Evolutionary conservation across 2,113 vertebrate species (phyloP).

Genomic region (Perca fluviatilis): DNA sequence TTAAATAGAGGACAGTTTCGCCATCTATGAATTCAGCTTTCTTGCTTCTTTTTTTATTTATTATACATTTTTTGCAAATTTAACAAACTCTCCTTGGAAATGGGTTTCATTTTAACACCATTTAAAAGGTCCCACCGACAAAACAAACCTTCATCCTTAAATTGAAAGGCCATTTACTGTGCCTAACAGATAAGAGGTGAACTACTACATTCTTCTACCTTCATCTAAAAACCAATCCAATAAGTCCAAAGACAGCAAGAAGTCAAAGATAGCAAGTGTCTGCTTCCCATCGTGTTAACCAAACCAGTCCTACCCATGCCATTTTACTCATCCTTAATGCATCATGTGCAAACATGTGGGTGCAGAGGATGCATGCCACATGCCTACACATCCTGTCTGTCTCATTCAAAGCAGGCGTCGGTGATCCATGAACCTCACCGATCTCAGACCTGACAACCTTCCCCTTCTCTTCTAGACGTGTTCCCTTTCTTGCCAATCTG

Average conservation of each 20-base stretch:
- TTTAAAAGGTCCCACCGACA: background rate
- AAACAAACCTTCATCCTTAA: background rate
- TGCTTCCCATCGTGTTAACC: background rate
- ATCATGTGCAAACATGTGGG: background rate
- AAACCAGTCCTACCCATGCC: background rate
- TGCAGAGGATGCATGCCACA: background rate
- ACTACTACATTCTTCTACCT: background rate
- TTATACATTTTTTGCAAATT: background rate
- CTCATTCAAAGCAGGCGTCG: conserved; percentile 1
- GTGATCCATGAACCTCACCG: background rate
- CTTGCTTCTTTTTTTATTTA: background rate
- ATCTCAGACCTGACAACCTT: conserved; percentile 4
- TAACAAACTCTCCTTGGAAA: background rate
- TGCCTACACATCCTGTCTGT: background rate
- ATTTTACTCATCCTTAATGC: background rate
- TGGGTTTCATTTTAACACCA: background rate
- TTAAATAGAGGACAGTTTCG: background rate
- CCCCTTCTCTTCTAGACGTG: background rate
- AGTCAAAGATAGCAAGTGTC: background rate
- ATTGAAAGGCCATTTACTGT: background rate
- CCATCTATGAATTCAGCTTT: background rate
- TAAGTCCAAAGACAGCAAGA: background rate
- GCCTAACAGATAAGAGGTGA: background rate
- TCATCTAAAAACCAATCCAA: background rate
- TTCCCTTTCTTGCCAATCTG: background rate